A percentile compares a stretch with the other conserved stretches of the same genome.
Evolutionary conservation across 2,888 invertebrate genomes (phyloP).

Genomic region (Oscheius sp.): DNA sequence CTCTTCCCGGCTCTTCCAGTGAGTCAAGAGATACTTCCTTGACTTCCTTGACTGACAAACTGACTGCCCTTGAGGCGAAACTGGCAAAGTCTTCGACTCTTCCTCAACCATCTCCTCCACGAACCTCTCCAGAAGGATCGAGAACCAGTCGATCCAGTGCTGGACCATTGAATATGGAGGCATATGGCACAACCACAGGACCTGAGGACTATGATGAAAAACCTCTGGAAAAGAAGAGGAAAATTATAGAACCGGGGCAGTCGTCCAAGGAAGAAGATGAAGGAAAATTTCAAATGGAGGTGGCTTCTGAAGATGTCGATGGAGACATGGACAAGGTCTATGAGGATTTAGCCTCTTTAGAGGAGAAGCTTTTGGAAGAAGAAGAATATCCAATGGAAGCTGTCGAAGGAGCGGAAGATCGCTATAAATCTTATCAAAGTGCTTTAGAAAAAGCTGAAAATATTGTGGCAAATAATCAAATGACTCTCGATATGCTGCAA

Average conservation of each 20-base stretch:
- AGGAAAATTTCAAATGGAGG: background rate
- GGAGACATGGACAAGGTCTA: constrained; percentile 32
- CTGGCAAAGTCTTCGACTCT: constrained; percentile 31
- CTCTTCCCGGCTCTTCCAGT: constrained; percentile 51
- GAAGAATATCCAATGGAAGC: constrained; percentile 56
- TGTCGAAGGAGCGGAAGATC: constrained; percentile 39
- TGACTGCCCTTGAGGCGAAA: constrained; percentile 52
- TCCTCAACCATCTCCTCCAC: constrained; percentile 16
- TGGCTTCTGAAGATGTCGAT: constrained; percentile 9
- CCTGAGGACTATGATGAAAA: constrained; percentile 34
- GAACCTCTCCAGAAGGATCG: constrained; percentile 44
- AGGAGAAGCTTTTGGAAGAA: constrained; percentile 47
- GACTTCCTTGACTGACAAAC: constrained; percentile 43
- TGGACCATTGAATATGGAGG: constrained; percentile 57
- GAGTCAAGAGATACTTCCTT: constrained; percentile 43
- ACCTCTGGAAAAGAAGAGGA: constrained; percentile 3
- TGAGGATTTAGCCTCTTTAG: constrained; percentile 43
- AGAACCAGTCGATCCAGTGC: constrained; percentile 34
- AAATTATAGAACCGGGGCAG: constrained; percentile 32
- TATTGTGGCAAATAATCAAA: constrained; percentile 51
- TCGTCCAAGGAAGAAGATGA: background rate
- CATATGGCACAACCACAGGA: constrained; percentile 54
- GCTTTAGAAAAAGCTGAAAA: constrained; percentile 35
- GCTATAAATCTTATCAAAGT: constrained; percentile 37
- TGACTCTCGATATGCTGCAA: constrained; percentile 64